Base-by-base conservation (phyloP, 2,888 invertebrate species). In the Aproaerema taeniolella region DNA sequence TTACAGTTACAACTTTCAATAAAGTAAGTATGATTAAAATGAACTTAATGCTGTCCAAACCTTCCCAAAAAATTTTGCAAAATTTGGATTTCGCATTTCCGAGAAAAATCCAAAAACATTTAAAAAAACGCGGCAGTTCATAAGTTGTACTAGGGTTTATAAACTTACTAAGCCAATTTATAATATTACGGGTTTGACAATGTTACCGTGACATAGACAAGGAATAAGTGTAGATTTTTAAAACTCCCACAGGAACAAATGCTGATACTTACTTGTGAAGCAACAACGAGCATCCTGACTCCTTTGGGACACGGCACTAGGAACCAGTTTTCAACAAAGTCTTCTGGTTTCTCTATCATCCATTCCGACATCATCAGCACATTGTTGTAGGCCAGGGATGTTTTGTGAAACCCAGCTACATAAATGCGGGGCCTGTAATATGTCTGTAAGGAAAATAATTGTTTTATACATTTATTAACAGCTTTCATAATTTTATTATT, bases 331-430 rank as follows among this genome's bases (percentile, higher is more conserved):
- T 89, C 83, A 43, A 85, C 65, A 37, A 95, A 88, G 65, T 95
- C 92, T 15, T 88, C 83, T 0, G 99, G 99, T 40, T 93, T 90
- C 52, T 98, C 95, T 1, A 93, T 83, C 67, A 99, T 83, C 98
- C 98, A 99, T 74, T 99, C 98, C 0, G 98, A 97, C 42, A 93
- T 65, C 94, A 98, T 98, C 5, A 98, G 76, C 51, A 90, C 88
- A 66, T 89, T 78, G 6, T 61, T 67, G 45, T 83, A 88, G 17
- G 65, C 49, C 1, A 49, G 45, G 15, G 67, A 54, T 1, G 64
- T 58, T 48, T 55, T 76, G 28, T 64, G 64, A 42, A 87, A 87
- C 0, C 87, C 87, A n/a, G 87, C 67, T 5, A 88, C 87, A 67
- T 74, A 75, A 9, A 77, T 67, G 38, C 52, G 72, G 5, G 87